Conservation (phyloP, 2,797 vertebrate species). For the Oryzias dopingdopingensis region DNA sequence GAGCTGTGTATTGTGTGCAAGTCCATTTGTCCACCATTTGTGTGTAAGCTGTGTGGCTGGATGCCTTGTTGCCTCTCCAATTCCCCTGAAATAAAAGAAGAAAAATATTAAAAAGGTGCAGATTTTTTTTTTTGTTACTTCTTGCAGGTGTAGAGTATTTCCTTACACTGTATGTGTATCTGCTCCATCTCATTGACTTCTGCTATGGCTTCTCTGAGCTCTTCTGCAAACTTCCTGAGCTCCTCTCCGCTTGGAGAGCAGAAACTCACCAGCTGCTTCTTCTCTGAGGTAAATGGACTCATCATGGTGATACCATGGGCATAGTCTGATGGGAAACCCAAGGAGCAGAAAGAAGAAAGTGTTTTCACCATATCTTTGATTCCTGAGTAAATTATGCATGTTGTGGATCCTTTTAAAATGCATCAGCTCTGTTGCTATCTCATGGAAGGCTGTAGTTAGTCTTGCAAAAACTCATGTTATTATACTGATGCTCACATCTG, state of each 20-base stretch:
- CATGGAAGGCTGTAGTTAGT: not conserved
- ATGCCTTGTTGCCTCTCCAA: constrained; percentile 92
- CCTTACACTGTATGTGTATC: constrained; percentile 98
- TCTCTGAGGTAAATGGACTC: constrained; percentile 93
- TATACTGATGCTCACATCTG: not conserved
- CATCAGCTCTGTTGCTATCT: not conserved
- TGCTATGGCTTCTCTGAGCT: constrained; percentile 94
- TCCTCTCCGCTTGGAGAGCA: constrained; percentile 93
- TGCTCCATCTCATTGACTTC: constrained; percentile 99
- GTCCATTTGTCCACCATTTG: constrained; percentile 87
- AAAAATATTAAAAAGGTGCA: not conserved
- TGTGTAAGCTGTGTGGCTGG: constrained; percentile 84
- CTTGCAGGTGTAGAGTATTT: not conserved
- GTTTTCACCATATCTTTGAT: constrained; percentile 10
- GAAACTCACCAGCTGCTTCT: constrained; percentile 96
- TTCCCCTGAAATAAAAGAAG: constrained; percentile 83
- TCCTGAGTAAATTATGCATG: constrained; percentile 8
- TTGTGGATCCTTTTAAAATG: constrained; percentile 2
- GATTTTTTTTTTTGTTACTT: not conserved
- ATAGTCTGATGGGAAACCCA: constrained; percentile 80
- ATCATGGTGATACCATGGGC: constrained; percentile 95
- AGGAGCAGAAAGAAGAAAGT: constrained; percentile 4
- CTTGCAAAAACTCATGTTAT: not conserved
- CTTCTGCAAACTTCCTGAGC: constrained; percentile 96
- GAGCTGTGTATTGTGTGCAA: constrained; percentile 82